Conservation (phyloP, 1,140 invertebrate species). For the Cherax quadricarinatus region DNA sequence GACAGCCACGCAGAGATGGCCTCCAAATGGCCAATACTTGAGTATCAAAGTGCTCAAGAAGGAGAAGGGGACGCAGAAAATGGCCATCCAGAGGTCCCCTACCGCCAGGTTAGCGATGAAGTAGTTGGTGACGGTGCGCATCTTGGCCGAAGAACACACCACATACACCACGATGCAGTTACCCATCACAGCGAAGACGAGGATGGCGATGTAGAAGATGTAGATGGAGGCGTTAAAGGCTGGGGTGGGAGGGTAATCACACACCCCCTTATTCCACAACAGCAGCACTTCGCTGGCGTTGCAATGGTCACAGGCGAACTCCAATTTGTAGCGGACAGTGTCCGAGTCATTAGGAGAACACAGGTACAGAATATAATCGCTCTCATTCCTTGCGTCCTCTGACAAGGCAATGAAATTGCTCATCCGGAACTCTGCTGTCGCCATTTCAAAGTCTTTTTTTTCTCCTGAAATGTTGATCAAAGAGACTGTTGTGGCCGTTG, state of each 20-base stretch:
- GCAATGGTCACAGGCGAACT: constrained; percentile 45
- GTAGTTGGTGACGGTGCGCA: constrained; percentile 92
- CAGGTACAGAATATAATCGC: constrained; percentile 19
- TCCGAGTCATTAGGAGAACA: constrained; percentile 1
- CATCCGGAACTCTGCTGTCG: not conserved
- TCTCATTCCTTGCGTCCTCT: constrained; percentile 1
- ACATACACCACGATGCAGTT: constrained; percentile 91
- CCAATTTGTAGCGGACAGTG: not conserved
- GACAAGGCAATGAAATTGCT: constrained; percentile 3
- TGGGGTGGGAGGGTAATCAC: constrained; percentile 46
- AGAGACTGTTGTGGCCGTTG: not conserved
- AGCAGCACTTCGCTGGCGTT: constrained; percentile 23
- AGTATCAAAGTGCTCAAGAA: constrained; percentile 86
- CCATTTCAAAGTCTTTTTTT: not conserved
- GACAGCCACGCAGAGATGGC: constrained; percentile 85
- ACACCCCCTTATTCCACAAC: constrained; percentile 55
- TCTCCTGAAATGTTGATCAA: not conserved
- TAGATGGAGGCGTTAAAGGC: constrained; percentile 83
- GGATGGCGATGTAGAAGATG: constrained; percentile 85
- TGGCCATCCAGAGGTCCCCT: constrained; percentile 89
- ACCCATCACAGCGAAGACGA: constrained; percentile 85
- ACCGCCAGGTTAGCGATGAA: constrained; percentile 91
- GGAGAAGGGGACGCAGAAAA: constrained; percentile 92
- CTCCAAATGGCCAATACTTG: constrained; percentile 90
- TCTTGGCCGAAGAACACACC: constrained; percentile 85